Evolutionary conservation across 2,113 vertebrate genomes (phyloP), one percentile per base, ranked within the genome.

Genomic region (Puma concolor): DNA sequence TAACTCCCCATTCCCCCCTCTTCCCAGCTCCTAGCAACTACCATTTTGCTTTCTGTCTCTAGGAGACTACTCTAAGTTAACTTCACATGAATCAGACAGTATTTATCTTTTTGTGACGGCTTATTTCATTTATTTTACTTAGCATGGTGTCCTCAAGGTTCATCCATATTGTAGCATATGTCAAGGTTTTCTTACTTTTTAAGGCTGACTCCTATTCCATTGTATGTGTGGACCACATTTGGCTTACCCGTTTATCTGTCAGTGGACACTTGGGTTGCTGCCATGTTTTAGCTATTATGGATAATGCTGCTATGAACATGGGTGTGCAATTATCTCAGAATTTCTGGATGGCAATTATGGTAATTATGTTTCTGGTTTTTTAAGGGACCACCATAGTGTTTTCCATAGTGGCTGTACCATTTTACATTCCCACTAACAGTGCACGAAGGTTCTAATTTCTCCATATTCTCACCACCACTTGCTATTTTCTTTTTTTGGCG

Each of bases 121-220:
- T 33, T 88, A 41, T 93, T 93, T 93, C 52, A 80, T 33, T n/a
- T 88, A 41, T 93, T 88, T 93, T 41, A 86, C 41, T 81, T 64
- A 69, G 48, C n/a, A 69, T 69, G 67, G 66, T 67, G 23, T 76
- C 31, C 48, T 83, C 13, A 88, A 54, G 17, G 5, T 52, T 76
- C 48, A 76, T 88, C 36, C 33, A 60, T 67, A 36, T 77, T 77
- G 25, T 14, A 63, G 85, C 7, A 85, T 69, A 41, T 85, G 50
- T 84, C 63, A 90, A 84, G 63, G 63, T 79, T 63, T 71, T 13
- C 25, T 52, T 95, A 19, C 25, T 86, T 86, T 91, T 63, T 27
- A 79, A 79, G 66, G 41, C 54, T 74, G 15, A 63, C 38, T 95
- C 54, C 7, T 72, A 87, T 50, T 81, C 76, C 21, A 48, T 31